Conservation (phyloP, 2,113 vertebrate genomes). For the Lucifuga dentata region DNA sequence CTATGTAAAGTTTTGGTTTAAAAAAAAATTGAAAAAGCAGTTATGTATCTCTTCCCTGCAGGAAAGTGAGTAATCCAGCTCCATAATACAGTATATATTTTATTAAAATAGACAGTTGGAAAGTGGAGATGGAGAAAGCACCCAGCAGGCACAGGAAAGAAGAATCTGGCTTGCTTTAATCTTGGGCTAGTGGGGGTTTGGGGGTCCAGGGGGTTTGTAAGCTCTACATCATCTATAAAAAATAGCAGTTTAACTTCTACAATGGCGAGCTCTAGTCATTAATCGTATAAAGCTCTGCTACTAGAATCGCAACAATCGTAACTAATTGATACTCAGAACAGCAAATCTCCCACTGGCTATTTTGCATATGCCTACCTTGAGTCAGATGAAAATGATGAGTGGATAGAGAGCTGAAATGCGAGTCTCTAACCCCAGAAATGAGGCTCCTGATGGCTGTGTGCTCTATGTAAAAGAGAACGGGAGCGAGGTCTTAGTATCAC, state of each 20-base stretch:
- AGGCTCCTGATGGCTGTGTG: constrained; percentile 6
- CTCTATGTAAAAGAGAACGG: constrained; percentile 21
- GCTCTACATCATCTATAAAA: constrained; percentile 28
- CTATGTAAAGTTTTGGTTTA: neutral
- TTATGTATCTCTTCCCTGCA: neutral
- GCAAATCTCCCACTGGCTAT: neutral
- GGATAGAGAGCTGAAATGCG: constrained; percentile 33
- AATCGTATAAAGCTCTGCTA: neutral
- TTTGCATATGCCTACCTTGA: constrained; percentile 48
- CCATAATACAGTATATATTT: neutral
- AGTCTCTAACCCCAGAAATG: constrained; percentile 26
- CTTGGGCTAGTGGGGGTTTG: neutral
- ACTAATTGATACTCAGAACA: neutral
- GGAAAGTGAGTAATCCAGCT: neutral
- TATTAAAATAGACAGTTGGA: neutral
- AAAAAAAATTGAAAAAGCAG: neutral
- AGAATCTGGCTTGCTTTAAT: constrained; percentile 27
- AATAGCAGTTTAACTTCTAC: constrained; percentile 14
- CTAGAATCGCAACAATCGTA: neutral
- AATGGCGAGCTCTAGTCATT: neutral
- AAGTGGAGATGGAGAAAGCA: constrained; percentile 10
- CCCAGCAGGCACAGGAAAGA: neutral
- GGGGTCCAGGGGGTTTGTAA: constrained; percentile 4
- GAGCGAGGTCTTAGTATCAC: constrained; percentile 24
- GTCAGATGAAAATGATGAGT: constrained; percentile 16